Evolutionary conservation across 1,140 invertebrate genomes (phyloP).

Genomic region (Wiebesia pumilae): DNA sequence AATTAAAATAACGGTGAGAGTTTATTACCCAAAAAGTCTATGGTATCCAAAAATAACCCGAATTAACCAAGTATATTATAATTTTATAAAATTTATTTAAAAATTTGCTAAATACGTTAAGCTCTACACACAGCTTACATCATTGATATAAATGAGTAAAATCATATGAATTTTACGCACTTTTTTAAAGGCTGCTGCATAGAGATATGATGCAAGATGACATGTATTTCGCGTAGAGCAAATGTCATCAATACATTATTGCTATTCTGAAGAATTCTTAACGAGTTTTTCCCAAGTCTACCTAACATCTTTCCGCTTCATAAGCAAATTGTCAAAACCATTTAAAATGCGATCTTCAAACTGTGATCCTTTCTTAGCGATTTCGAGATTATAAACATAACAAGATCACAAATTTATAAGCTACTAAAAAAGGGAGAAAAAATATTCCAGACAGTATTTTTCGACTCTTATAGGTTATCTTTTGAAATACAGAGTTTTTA

Average conservation of each 20-base stretch:
- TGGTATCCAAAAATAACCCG: slow-evolving; percentile 1
- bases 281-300: slow-evolving; percentile 60
- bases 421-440: background rate
- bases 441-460: background rate
- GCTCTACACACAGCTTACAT: too few species aligned
- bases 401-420: background rate
- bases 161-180: slow-evolving; percentile 56
- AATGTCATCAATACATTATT: slow-evolving; percentile 49
- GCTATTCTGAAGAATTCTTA: slow-evolving; percentile 32
- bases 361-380: background rate
- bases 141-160: background rate
- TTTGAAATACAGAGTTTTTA: slow-evolving; percentile 59
- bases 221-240: slow-evolving; percentile 42
- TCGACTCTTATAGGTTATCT: slow-evolving; percentile 58
- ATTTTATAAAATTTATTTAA: too few species aligned
- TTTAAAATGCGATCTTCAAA: slow-evolving; percentile 1
- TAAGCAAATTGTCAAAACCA: background rate
- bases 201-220: slow-evolving; percentile 64
- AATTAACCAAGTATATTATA: background rate
- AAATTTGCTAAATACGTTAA: too few species aligned
- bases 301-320: slow-evolving; percentile 58
- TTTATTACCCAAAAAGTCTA: background rate
- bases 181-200: slow-evolving; percentile 53
- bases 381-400: background rate
- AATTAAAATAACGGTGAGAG: background rate